phyloP scores from a whole-genome alignment of 2,113 vertebrate genomes.

The Scomber japonicus region DNA sequence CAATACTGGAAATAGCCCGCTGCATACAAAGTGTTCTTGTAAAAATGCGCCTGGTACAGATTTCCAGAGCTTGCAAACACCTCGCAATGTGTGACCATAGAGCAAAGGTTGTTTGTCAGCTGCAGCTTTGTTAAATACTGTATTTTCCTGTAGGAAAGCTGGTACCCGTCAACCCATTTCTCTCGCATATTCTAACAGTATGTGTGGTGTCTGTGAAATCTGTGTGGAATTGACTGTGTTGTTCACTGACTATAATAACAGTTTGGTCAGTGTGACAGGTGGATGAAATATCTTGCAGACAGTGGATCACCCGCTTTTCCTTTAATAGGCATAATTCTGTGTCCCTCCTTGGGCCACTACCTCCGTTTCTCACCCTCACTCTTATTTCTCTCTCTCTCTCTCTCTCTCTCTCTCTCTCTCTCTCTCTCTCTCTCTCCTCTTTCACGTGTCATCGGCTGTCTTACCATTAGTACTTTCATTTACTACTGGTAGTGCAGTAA shows the following conservation, averaged over 20 bases:
- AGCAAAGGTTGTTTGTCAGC: not conserved
- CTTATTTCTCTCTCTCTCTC: conserved; percentile 5
- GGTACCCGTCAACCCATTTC: not conserved
- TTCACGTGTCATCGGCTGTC: not conserved
- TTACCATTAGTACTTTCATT: conserved; percentile 13
- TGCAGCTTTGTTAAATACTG: conserved; percentile 8
- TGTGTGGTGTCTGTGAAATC: not conserved
- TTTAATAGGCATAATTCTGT: conserved; percentile 70
- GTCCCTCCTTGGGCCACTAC: conserved; percentile 38
- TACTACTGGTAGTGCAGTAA: not conserved
- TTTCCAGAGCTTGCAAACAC: conserved; percentile 34
- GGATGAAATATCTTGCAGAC: conserved; percentile 41
- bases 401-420: not conserved
- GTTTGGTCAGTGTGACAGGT: conserved; percentile 42
- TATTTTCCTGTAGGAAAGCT: not conserved
- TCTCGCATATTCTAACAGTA: conserved; percentile 22
- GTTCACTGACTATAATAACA: conserved; percentile 42
- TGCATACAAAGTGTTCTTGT: conserved; percentile 24
- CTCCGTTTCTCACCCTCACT: conserved; percentile 23
- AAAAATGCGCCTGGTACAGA: conserved; percentile 45
- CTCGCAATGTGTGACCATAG: not conserved
- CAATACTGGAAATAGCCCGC: conserved; percentile 48
- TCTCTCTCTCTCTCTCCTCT: not conserved
- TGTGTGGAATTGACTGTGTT: not conserved
- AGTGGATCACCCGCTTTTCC: conserved; percentile 49